Evolutionary conservation across 2,797 vertebrate genomes (phyloP).

Genomic region (Phylloscopus collybita): DNA sequence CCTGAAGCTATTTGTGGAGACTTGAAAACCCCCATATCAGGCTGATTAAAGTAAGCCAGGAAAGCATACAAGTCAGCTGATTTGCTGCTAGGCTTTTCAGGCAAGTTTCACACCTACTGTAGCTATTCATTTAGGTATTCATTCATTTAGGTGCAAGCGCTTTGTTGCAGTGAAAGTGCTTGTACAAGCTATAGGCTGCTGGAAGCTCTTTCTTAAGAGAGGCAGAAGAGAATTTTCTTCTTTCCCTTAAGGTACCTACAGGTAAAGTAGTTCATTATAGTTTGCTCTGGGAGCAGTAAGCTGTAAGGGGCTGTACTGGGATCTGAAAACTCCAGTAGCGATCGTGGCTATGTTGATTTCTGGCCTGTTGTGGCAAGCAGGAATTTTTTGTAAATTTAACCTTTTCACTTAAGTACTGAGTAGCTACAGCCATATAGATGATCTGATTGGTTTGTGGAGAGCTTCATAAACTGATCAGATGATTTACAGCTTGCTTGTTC

Average conservation of each 20-base stretch:
- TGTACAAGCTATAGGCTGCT: neutral
- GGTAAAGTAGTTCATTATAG: neutral
- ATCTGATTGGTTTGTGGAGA: neutral
- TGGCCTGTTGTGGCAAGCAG: neutral
- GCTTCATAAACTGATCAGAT: neutral
- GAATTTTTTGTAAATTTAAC: neutral
- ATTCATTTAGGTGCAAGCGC: neutral
- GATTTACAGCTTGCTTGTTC: neutral
- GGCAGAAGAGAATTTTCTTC: neutral
- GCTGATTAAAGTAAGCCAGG: neutral
- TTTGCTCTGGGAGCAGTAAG: neutral
- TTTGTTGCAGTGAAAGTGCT: neutral
- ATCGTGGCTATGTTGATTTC: neutral
- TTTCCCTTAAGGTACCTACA: neutral
- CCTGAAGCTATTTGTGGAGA: neutral
- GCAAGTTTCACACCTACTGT: neutral
- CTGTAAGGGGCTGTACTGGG: fast-evolving
- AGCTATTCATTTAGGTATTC: neutral
- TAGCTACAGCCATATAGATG: neutral
- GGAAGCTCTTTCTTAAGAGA: neutral
- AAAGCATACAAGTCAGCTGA: neutral
- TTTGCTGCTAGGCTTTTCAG: neutral
- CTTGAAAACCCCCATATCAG: neutral
- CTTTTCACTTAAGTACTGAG: neutral
- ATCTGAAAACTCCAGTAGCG: fast-evolving